These are phyloP conservation scores for Mormyrus iriodes DNA, from an alignment of 2,113 vertebrate genomes.

Conservation along the genomic window DNA sequence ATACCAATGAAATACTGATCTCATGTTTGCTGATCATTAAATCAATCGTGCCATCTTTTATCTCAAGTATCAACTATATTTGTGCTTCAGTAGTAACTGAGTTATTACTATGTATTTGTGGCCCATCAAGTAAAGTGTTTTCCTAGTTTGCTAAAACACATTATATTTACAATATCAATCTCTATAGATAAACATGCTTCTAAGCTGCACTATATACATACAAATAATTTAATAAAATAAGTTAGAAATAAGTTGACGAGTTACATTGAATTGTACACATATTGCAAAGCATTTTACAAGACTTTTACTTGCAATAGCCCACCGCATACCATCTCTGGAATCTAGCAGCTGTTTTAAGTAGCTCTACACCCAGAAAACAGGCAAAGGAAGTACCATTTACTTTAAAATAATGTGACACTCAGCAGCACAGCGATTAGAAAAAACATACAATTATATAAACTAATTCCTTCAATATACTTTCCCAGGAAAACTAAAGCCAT, in stretches of 20 bases:
- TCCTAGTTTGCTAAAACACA: too few species aligned
- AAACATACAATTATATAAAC: constrained; percentile 49
- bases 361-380: constrained; percentile 3
- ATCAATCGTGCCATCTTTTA: too few species aligned
- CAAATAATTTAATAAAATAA: background rate
- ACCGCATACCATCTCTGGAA: background rate
- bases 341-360: background rate
- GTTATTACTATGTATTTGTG: too few species aligned
- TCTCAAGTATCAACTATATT: too few species aligned
- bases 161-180: too few species aligned
- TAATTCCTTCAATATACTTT: constrained; percentile 71
- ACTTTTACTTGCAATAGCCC: background rate
- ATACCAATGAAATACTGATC: too few species aligned
- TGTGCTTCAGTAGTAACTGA: too few species aligned
- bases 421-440: constrained; percentile 41
- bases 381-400: constrained; percentile 30
- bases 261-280: background rate
- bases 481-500: constrained; percentile 60
- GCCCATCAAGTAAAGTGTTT: too few species aligned
- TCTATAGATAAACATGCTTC: too few species aligned
- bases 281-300: background rate
- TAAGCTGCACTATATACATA: background rate
- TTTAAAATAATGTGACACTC: constrained; percentile 42
- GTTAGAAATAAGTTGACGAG: too few species aligned
- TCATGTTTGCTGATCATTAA: too few species aligned